A percentile compares a stretch with the other conserved stretches of the same genome.
These are phyloP conservation scores for Jaculus jaculus DNA, from an alignment of 2,113 vertebrate genomes.

Conservation along the genomic window DNA sequence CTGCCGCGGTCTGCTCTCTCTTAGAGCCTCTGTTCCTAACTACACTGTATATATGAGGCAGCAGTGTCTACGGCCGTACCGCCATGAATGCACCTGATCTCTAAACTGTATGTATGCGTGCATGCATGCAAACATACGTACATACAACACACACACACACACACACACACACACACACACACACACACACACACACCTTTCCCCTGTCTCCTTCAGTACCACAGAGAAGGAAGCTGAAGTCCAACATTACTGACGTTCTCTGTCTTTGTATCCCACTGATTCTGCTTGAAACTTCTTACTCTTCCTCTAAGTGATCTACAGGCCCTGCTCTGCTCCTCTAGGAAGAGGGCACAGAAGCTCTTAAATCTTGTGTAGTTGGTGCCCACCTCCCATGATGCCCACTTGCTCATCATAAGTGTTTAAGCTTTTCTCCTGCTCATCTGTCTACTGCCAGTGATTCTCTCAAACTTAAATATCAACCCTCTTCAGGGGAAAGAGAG, in stretches of 20 bases:
- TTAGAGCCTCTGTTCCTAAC: too few species aligned
- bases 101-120: too few species aligned
- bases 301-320: not conserved
- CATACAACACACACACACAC: too few species aligned
- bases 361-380: not conserved
- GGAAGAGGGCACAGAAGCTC: not conserved
- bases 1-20: too few species aligned
- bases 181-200: too few species aligned
- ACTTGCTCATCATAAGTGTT: not conserved
- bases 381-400: not conserved
- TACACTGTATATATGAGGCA: too few species aligned
- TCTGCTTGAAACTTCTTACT: not conserved
- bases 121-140: too few species aligned
- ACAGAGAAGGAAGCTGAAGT: not conserved
- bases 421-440: not conserved
- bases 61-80: too few species aligned
- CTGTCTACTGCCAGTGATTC: not conserved
- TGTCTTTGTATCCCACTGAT: not conserved
- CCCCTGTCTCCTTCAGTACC: too few species aligned
- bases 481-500: not conserved
- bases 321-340: not conserved
- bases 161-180: too few species aligned
- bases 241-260: too few species aligned
- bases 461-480: not conserved
- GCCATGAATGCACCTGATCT: too few species aligned